Evolutionary conservation across 2,888 invertebrate genomes (phyloP).

Genomic region (Druceiella hillmani): DNA sequence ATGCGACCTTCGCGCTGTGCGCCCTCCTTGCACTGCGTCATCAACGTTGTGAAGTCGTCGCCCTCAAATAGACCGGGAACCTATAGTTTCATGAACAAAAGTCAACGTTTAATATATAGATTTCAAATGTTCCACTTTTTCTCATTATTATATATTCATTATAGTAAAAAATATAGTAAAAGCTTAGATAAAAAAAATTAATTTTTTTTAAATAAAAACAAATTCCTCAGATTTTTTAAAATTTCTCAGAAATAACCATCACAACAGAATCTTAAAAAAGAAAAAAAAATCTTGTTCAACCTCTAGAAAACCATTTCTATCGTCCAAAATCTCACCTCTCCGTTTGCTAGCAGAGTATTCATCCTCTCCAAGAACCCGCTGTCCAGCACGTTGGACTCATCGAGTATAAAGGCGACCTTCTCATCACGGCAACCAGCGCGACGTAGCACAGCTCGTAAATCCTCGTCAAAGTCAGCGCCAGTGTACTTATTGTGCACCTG

Average conservation of each 20-base stretch:
- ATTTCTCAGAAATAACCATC: too few species aligned
- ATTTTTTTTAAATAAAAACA: too few species aligned
- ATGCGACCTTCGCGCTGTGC: conserved; percentile 96
- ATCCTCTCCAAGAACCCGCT: conserved; percentile 98
- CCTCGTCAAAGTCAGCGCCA: conserved; percentile 98
- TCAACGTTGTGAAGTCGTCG: conserved; percentile 96
- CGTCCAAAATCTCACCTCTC: conserved; percentile 69
- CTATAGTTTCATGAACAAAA: too few species aligned
- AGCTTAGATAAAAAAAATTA: too few species aligned
- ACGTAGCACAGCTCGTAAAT: conserved; percentile 81
- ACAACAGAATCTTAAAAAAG: too few species aligned
- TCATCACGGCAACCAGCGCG: conserved; percentile 92
- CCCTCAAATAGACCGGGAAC: conserved; percentile 93
- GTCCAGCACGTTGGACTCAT: conserved; percentile 98
- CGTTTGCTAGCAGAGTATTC: conserved; percentile 98
- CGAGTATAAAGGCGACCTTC: conserved; percentile 98
- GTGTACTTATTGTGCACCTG: conserved; percentile 98
- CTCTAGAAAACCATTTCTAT: too few species aligned
- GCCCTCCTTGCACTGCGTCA: conserved; percentile 99
- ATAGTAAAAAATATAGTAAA: too few species aligned
- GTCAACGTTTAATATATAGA: too few species aligned
- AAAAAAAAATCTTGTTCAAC: too few species aligned
- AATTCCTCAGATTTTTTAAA: too few species aligned
- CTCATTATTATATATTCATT: too few species aligned
- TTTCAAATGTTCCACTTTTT: too few species aligned